Evolutionary conservation across 2,113 vertebrate genomes (phyloP).

Genomic region (Oncorhynchus mykiss): DNA sequence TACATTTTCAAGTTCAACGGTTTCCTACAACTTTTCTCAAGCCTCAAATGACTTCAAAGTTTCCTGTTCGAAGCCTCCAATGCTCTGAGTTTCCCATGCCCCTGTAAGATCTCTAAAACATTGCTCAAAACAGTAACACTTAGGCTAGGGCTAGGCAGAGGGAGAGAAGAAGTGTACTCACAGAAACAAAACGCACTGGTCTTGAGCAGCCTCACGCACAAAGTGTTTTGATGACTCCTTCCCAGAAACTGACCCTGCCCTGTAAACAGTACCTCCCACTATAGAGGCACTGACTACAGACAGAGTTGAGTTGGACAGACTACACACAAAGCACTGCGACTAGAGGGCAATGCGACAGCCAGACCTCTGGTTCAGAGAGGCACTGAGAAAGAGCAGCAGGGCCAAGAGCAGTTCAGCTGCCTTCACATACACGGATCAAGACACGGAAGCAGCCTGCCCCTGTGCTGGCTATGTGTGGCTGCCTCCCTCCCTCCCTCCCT

Average conservation of each 20-base stretch:
- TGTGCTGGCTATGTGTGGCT: conserved; percentile 5
- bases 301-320: conserved; percentile 3
- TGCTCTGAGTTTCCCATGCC: neutral
- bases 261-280: neutral
- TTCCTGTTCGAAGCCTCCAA: neutral
- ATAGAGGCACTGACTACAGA: conserved; percentile 11
- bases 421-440: conserved; percentile 26
- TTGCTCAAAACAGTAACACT: no score
- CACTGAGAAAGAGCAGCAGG: conserved; percentile 3
- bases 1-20: conserved; percentile 9
- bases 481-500: neutral
- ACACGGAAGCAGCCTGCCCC: conserved; percentile 56
- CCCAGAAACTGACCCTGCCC: conserved; percentile 19
- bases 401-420: conserved; percentile 19
- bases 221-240: conserved; percentile 1
- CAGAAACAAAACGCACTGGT: conserved; percentile 8
- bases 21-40: neutral
- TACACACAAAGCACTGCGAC: neutral
- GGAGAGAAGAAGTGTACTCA: conserved; percentile 6
- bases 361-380: neutral
- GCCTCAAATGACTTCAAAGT: conserved; percentile 7
- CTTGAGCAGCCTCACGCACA: neutral
- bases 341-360: neutral
- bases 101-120: neutral
- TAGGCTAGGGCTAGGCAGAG: neutral